Evolutionary conservation across 2,113 vertebrate species (phyloP), one percentile per base, ranked within the genome.

Genomic region (Felis chaus): DNA sequence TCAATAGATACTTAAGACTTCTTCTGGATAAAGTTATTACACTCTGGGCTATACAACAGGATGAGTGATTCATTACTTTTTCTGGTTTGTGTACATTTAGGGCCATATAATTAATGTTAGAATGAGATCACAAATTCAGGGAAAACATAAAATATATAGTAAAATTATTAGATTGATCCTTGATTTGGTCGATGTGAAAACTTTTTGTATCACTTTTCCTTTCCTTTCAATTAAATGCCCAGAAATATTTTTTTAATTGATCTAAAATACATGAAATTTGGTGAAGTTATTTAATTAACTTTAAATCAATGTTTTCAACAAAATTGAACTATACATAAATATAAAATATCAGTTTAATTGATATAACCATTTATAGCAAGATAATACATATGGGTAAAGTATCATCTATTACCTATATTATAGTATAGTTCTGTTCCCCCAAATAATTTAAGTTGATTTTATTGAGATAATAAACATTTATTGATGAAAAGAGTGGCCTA

Each of bases 381-480:
- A 45, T 87, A 94, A 92, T 71, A 69, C 31, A 88, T n/a, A 63
- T 14, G 21, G 5, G 7, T 80, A 87, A 96, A 94, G 71, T 63
- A 69, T 76, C 29, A 84, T 39, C 13, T 69, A 19, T 92, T 97
- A 94, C 13, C 12, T 91, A 57, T 73, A 29, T 80, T 92, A 53
- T 61, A n/a, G 27, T 53, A 92, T 3, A 48, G 15, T 82, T 86
- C 11, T 90, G 39, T 89, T 61, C 29, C 55, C 57, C 68, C 27
- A 95, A 95, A 91, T 93, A 88, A 90, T 55, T 91, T 95, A 91
- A 71, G 48, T 82, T 91, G 19, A 91, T 78, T 95, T 95, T 92
- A 89, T 68, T 76, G 29, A 81, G 23, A 94, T 74, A 95, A 94
- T 94, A 98, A 98, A 97, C 91, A 97, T 98, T 98, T 98, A 95